Evolutionary conservation across 2,113 vertebrate species (phyloP), one percentile per base, ranked within the genome.

Genomic region (human): DNA sequence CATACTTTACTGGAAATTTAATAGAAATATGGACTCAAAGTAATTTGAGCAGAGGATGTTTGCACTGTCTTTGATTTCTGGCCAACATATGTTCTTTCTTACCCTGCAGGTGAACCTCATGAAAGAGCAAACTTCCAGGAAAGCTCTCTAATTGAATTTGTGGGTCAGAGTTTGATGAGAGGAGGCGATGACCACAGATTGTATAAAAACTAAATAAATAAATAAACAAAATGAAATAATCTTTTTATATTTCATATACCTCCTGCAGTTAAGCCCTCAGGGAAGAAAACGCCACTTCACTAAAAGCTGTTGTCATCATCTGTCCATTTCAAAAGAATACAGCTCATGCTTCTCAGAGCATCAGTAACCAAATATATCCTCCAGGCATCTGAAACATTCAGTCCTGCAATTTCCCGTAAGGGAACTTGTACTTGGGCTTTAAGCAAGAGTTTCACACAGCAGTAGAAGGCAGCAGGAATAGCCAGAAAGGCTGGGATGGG

Each of bases 11-110:
- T 98, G 97, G 98, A 97, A 98, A 98, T 98, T 97, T 98, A 98
- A 98, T 98, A 98, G 97, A 98, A 98, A 98, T 98, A 98, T 98
- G 98, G 96, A 84, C 97, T 97, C 95, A 97, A 90, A 98, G 96
- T 96, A 97, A 98, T 98, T 97, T 90, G 61, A 98, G 97, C 93
- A 93, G 94, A 98, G 93, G 97, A 97, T 98, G 86, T 98, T 98
- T 98, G 97, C 96, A 98, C 96, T 98, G 94, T 96, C 98, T 95
- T 95, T 98, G 97, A 98, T 96, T 97, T 97, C 94, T 87, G 95
- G 97, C 93, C 97, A 97, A 96, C 96, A 97, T 76, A 98, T 97
- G 97, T 97, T 97, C 90, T 96, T 87, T 93, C 95, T 98, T 98
- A 98, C 97, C 97, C 98, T 98, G 90, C 93, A 96, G 94, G 96